Base-by-base conservation (phyloP, 2,797 vertebrate genomes). In the Chrosomus eos region DNA sequence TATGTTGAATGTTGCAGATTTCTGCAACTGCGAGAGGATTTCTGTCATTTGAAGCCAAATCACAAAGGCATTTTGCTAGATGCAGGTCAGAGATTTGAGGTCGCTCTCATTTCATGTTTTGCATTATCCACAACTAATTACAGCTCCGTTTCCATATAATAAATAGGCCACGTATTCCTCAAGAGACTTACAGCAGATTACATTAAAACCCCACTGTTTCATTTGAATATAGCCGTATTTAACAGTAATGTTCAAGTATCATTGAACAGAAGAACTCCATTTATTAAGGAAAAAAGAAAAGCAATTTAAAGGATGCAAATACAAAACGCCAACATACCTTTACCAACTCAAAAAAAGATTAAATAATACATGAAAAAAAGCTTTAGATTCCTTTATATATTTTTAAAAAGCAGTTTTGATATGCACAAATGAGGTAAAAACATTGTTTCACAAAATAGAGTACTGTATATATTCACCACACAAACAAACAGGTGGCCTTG, bases 401-500 rank as follows among this genome's bases (percentile, higher is more conserved):
- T 75, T 81, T 82, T 70, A 81, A 93, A 93, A 92, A 92, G 88
- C 91, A 88, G 90, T 89, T 93, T 73, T 88, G 91, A 87, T 93
- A 94, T 95, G 93, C 95, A 95, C 94, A 95, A 93, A 95, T 93
- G 91, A 95, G 92, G 94, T 95, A 94, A 94, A 95, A 94, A 93
- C 92, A 92, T 92, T 87, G 92, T 90, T 91, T 92, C 92, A 93
- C 91, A 93, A 93, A 89, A 89, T 88, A 91, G 86, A 88, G 78
- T 82, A 90, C 84, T 92, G 74, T 76, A 90, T 91, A 93, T 93
- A 95, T 91, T 92, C 91, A 77, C 89, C 91, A 94, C 91, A 94
- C 92, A 94, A 94, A 91, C 93, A 86, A 91, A 88, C 93, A 89
- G 90, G 92, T 93, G 91, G 92, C 3, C 84, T 90, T 88, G 90